phyloP scores from a whole-genome alignment of 2,113 vertebrate species.

The Xerus inauris region DNA sequence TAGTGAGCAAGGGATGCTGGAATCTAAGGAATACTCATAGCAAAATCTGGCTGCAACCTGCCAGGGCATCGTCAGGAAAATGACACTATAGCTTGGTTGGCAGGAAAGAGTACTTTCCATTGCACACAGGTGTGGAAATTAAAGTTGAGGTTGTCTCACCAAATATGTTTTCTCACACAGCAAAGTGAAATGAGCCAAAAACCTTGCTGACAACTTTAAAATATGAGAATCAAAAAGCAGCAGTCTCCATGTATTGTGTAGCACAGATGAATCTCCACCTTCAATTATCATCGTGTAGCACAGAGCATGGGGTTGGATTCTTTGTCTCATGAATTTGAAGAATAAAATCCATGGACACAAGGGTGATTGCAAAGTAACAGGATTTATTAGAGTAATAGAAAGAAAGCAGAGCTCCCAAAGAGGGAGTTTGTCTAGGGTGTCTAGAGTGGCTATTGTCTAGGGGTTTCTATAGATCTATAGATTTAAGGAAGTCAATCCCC shows the following conservation, averaged over 20 bases:
- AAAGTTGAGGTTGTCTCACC: not conserved
- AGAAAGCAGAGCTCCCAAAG: no score
- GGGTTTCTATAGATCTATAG: no score
- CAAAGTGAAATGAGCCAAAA: conserved; percentile 31
- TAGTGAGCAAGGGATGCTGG: not conserved
- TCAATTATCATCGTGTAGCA: not conserved
- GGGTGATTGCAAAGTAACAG: no score
- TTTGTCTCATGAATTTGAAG: no score
- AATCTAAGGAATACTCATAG: not conserved
- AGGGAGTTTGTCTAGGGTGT: no score
- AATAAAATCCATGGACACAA: no score
- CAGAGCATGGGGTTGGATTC: no score
- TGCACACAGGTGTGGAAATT: conserved; percentile 39
- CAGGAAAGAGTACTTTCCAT: conserved; percentile 23
- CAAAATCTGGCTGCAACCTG: not conserved
- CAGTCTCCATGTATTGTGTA: not conserved
- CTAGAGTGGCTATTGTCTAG: no score
- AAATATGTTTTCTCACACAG: conserved; percentile 55
- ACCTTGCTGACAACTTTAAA: not conserved
- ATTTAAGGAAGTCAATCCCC: no score
- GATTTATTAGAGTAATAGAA: no score
- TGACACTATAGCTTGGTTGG: not conserved
- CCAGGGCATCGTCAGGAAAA: conserved; percentile 35
- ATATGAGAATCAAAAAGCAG: not conserved
- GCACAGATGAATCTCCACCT: no score